Evolutionary conservation across 2,888 invertebrate genomes (phyloP), one percentile per base, ranked within the genome.

Genomic region (Isotomurus palustris): DNA sequence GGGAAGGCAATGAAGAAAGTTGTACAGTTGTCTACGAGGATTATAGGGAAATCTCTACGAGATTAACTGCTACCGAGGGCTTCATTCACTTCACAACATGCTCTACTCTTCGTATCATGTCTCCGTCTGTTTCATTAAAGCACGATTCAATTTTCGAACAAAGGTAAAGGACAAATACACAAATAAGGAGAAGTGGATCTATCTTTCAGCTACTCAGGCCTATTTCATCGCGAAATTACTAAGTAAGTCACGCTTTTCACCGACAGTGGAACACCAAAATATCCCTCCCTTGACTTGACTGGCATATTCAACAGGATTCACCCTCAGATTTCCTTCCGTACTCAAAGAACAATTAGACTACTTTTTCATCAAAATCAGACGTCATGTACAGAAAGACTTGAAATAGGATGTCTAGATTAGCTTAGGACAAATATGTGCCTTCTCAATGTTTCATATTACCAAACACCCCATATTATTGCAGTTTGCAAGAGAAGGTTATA

Each of bases 1-100:
- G 21, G 21, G 19, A 22, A 21, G 24, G 21, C 21, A 43, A 43
- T 43, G 43, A 4, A 38, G 8, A 38, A 43, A 43, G 32, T 32
- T 32, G 14, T 8, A 24, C 24, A 43, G 56, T 56, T 43, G 49
- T 43, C 36, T 27, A 54, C 47, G 35, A 40, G 62, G 62, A 62
- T 62, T 62, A 59, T 50, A 59, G 47, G 56, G 29, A 62, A 56
- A 56, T 62, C 58, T 59, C n/a, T 56, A 59, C 62, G 51, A 62
- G 62, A 62, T 62, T 62, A 62, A 62, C 58, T 59, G 59, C 35
- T 36, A 35, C 49, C 44, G 6, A 44, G 44, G 44, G n/a, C n/a
- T 24, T 22, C n/a, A 8, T 8, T 32, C 32, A 32, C 8, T 32
- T 8, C 32, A 32, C 32, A 14, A 32, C 8, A 8, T 32, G 8